Evolutionary conservation across 2,888 invertebrate species (phyloP).

Genomic region (Mantis religiosa): DNA sequence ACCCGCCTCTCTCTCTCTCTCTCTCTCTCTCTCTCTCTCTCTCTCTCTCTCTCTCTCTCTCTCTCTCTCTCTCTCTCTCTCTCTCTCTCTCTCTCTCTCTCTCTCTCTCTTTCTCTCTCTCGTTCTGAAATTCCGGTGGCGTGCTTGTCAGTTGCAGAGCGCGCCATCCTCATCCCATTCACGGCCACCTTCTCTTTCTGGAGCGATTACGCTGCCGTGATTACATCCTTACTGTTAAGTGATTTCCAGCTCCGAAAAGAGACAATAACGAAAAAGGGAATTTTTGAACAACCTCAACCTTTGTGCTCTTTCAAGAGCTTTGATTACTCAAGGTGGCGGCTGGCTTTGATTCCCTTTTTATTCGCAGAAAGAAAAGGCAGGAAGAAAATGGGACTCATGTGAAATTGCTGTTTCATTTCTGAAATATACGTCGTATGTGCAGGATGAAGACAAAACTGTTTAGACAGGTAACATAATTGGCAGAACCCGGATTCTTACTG

Average conservation of each 20-base stretch:
- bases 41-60: background rate
- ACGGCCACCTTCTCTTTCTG: background rate
- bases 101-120: background rate
- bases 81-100: background rate
- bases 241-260: background rate
- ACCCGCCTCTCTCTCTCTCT: background rate
- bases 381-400: background rate
- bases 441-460: background rate
- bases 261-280: background rate
- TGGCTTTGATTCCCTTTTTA: background rate
- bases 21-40: background rate
- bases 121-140: background rate
- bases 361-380: background rate
- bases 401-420: background rate
- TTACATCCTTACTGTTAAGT: background rate
- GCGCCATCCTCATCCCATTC: background rate
- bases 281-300: background rate
- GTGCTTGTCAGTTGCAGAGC: constrained; percentile 6
- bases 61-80: background rate
- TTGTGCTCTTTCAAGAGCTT: background rate
- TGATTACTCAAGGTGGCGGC: background rate
- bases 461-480: background rate
- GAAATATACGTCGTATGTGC: background rate
- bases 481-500: too few species aligned
- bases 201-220: background rate